Evolutionary conservation across 2,888 invertebrate genomes (phyloP), one percentile per base, ranked within the genome.

Genomic region (Ligdia adustata): DNA sequence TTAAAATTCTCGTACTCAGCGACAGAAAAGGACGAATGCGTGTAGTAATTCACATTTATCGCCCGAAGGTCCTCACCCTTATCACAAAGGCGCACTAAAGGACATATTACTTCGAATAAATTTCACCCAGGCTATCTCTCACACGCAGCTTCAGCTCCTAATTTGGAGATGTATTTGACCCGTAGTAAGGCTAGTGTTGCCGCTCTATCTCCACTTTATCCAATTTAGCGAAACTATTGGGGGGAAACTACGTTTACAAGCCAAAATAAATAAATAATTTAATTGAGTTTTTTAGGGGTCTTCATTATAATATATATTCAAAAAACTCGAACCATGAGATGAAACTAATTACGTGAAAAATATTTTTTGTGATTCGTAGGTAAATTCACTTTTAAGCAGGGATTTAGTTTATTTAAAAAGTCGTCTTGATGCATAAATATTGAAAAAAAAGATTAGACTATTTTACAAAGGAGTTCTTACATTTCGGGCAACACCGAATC

Each of bases 141-240:
- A 72, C 59, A 61, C 50, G 60, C 78, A 77, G 41, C 32, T 41
- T 42, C 35, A 29, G 67, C 61, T 65, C 63, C 71, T 76, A 77
- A 76, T 78, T 80, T 75, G 55, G 62, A 63, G 62, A 79, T 80
- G 73, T 77, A 79, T 80, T 60, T 69, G 71, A 68, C 71, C 67
- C 70, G 55, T 51, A 39, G 42, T 38, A 52, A 13, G 48, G 13
- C 6, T 4, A 13, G 29, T 42, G 38, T 39, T 49, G 38, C 48
- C 42, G n/a, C n/a, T n/a, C n/a, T n/a, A n/a, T n/a, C n/a, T n/a
- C n/a, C n/a, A n/a, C n/a, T n/a, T n/a, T n/a, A n/a, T n/a, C n/a
- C n/a, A n/a, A n/a, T n/a, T n/a, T n/a, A n/a, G n/a, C n/a, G n/a
- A n/a, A n/a, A n/a, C n/a, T n/a, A n/a, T n/a, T n/a, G n/a, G n/a